A percentile compares a stretch with the other conserved stretches of the same genome.
phyloP scores from a whole-genome alignment of 2,797 vertebrate genomes.

The Hoplostethus mediterraneus region DNA sequence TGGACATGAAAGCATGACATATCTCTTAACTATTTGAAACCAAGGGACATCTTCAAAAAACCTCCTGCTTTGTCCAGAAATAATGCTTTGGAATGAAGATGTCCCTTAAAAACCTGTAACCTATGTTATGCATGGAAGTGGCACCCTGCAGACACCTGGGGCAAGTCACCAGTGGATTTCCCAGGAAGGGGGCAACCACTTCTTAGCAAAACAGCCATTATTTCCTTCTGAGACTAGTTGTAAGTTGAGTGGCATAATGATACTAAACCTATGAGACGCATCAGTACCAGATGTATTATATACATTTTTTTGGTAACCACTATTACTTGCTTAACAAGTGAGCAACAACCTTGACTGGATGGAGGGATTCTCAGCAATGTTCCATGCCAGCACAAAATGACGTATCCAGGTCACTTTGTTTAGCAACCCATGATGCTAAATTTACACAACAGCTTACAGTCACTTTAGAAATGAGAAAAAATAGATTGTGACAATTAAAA shows the following conservation, averaged over 20 bases:
- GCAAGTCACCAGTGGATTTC: conserved; percentile 75
- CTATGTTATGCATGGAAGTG: conserved; percentile 74
- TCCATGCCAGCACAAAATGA: conserved; percentile 80
- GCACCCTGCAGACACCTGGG: conserved; percentile 81
- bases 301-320: conserved; percentile 89
- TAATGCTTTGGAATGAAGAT: conserved; percentile 88
- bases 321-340: conserved; percentile 85
- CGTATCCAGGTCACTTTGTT: conserved; percentile 77
- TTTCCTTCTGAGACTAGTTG: conserved; percentile 84
- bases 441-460: conserved; percentile 88
- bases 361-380: conserved; percentile 79
- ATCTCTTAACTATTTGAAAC: conserved; percentile 75
- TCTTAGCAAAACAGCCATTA: conserved; percentile 78
- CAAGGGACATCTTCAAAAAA: conserved; percentile 82
- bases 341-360: conserved; percentile 83
- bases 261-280: conserved; percentile 82
- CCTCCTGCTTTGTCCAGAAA: conserved; percentile 79
- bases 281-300: conserved; percentile 88
- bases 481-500: conserved; percentile 80
- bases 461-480: conserved; percentile 82
- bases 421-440: conserved; percentile 81
- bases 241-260: conserved; percentile 82
- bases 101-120: conserved; percentile 81
- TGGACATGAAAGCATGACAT: conserved; percentile 82
- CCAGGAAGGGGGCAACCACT: conserved; percentile 70